phyloP scores from a whole-genome alignment of 2,888 invertebrate genomes.

The Biston stratarius region DNA sequence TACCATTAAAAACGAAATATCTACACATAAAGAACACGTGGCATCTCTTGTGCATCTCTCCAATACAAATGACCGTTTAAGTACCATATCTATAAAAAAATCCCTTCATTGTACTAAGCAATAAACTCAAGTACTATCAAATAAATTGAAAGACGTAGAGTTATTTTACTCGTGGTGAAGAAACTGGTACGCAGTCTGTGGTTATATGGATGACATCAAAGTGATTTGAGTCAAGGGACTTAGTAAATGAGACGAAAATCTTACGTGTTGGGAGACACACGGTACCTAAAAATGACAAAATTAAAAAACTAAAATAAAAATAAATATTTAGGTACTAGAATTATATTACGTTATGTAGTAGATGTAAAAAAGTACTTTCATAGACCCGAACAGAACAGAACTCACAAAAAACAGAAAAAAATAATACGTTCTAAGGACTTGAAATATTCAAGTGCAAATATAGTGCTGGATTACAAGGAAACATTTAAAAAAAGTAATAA shows the following conservation, averaged over 20 bases:
- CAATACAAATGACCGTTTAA: constrained; percentile 55
- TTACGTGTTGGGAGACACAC: constrained; percentile 13
- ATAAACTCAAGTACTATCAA: constrained; percentile 43
- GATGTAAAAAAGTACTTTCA: neutral
- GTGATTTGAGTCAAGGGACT: constrained; percentile 15
- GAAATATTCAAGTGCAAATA: neutral
- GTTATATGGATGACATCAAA: constrained; percentile 22
- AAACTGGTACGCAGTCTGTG: constrained; percentile 7
- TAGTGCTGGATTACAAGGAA: too few relatives aligned
- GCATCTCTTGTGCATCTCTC: constrained; percentile 44
- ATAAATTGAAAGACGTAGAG: constrained; percentile 28
- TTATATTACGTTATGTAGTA: neutral
- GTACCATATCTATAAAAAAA: constrained; percentile 57
- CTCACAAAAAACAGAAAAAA: neutral
- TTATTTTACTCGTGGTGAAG: constrained; percentile 17
- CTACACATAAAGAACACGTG: constrained; percentile 55
- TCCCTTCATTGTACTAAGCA: constrained; percentile 41
- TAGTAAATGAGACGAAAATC: constrained; percentile 24
- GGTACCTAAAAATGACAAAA: neutral
- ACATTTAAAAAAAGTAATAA: too few relatives aligned
- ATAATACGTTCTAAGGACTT: neutral
- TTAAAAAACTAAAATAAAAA: too few relatives aligned
- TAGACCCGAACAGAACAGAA: too few relatives aligned
- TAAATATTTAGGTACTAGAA: too few relatives aligned
- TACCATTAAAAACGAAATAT: constrained; percentile 44